A percentile compares a stretch with the other conserved stretches of the same genome.
Conservation (phyloP, 2,797 vertebrate species). For the Epinephelus coioides region DNA sequence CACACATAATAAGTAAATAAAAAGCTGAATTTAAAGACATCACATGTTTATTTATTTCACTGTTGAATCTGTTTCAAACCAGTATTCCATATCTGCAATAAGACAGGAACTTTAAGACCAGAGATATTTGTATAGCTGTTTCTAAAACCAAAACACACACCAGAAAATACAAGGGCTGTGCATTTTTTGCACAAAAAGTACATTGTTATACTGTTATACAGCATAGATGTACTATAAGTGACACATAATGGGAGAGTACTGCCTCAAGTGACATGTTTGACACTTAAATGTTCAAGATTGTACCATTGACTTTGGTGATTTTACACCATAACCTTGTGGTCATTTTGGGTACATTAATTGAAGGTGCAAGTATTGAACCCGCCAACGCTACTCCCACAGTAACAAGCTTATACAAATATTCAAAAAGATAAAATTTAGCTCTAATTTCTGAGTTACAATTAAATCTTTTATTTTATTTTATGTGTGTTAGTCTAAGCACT, state of each 20-base stretch:
- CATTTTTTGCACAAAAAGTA: background rate
- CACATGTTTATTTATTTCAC: background rate
- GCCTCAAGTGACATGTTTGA: background rate
- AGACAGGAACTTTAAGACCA: background rate
- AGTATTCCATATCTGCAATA: background rate
- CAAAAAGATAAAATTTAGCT: background rate
- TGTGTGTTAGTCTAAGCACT: background rate
- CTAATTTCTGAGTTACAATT: background rate
- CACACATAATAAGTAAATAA: background rate
- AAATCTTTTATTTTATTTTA: background rate
- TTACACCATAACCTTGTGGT: background rate
- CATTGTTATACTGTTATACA: background rate
- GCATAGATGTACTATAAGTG: background rate
- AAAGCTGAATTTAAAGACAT: background rate
- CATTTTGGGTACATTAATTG: background rate
- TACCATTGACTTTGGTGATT: background rate
- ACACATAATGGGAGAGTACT: background rate
- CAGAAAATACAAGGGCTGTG: background rate
- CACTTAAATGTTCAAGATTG: background rate
- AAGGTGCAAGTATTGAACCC: background rate
- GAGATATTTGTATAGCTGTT: background rate
- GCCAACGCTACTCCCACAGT: background rate
- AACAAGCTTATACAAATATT: background rate
- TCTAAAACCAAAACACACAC: background rate
- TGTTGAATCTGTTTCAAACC: background rate